Evolutionary conservation across 2,888 invertebrate species (phyloP).

Genomic region (Pogonocherus hispidulus): DNA sequence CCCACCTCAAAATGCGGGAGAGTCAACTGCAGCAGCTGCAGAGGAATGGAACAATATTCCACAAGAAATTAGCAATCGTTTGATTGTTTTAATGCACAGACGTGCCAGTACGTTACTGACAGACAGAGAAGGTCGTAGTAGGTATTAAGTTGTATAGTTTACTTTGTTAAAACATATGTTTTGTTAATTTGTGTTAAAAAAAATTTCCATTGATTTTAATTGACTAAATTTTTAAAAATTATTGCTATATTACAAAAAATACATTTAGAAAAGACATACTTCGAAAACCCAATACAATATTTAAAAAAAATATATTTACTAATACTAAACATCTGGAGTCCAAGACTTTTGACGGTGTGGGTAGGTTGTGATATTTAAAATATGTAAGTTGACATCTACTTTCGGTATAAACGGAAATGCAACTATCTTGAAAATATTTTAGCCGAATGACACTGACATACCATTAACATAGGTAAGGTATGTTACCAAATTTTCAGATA

Average conservation of each 20-base stretch:
- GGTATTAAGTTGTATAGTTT: slow-evolving; percentile 35
- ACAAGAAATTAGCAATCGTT: slow-evolving; percentile 33
- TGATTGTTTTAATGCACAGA: slow-evolving; percentile 33
- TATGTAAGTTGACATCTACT: no score
- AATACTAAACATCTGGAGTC: no score
- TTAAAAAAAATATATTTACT: no score
- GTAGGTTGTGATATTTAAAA: no score
- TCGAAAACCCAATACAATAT: no score
- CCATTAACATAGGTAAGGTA: no score
- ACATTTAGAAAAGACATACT: not conserved
- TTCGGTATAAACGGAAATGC: no score
- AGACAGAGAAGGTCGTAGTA: slow-evolving; percentile 28
- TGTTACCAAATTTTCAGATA: no score
- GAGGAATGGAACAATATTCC: slow-evolving; percentile 44
- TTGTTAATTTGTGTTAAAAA: not conserved
- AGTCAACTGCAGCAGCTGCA: slow-evolving; percentile 29
- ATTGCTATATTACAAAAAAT: not conserved
- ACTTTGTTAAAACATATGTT: slow-evolving; percentile 3
- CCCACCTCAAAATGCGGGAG: slow-evolving; percentile 33
- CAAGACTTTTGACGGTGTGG: no score
- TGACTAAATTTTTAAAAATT: not conserved
- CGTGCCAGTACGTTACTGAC: slow-evolving; percentile 21
- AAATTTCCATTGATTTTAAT: not conserved
- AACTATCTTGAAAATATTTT: no score
- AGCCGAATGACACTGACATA: no score